A percentile compares a stretch with the other conserved stretches of the same genome.
Conservation (phyloP, 1,140 invertebrate genomes). For the Archivesica marissinica region DNA sequence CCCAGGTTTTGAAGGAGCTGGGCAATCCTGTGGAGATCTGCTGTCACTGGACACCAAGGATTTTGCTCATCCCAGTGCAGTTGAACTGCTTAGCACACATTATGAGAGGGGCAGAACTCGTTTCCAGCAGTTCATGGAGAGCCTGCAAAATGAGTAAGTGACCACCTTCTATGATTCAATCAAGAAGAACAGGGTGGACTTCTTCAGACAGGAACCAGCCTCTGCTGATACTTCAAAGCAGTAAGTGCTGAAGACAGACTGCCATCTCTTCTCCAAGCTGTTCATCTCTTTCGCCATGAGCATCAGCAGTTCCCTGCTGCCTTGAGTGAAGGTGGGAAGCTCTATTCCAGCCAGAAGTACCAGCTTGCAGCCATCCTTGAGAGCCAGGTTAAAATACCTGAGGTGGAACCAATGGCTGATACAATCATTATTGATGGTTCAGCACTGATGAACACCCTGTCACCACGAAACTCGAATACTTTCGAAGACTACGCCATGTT, state of each 20-base stretch:
- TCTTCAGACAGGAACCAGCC: constrained; percentile 55
- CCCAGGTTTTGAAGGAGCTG: constrained; percentile 48
- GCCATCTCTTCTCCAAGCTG: constrained; percentile 62
- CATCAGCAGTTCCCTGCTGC: constrained; percentile 66
- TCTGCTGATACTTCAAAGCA: constrained; percentile 1
- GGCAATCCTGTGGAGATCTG: constrained; percentile 59
- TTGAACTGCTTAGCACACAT: constrained; percentile 38
- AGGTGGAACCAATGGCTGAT: constrained; percentile 42
- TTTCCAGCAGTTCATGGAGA: constrained; percentile 47
- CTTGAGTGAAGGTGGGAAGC: constrained; percentile 65
- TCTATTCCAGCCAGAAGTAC: constrained; percentile 60
- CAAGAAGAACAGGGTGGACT: constrained; percentile 61
- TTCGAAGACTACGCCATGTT: constrained; percentile 61
- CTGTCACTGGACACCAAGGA: constrained; percentile 62
- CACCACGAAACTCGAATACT: constrained; percentile 49
- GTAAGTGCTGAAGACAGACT: constrained; percentile 61
- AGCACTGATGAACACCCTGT: constrained; percentile 58
- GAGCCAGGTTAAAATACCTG: background rate
- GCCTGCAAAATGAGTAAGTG: constrained; percentile 10
- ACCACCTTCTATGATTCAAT: constrained; percentile 58
- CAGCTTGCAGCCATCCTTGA: constrained; percentile 59
- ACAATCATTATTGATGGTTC: constrained; percentile 61
- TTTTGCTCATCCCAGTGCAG: constrained; percentile 50
- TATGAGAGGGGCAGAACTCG: constrained; percentile 36
- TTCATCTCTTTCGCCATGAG: constrained; percentile 68